Base-by-base conservation (phyloP, 2,888 invertebrate species). In the Caenorhabditis imperialis region DNA sequence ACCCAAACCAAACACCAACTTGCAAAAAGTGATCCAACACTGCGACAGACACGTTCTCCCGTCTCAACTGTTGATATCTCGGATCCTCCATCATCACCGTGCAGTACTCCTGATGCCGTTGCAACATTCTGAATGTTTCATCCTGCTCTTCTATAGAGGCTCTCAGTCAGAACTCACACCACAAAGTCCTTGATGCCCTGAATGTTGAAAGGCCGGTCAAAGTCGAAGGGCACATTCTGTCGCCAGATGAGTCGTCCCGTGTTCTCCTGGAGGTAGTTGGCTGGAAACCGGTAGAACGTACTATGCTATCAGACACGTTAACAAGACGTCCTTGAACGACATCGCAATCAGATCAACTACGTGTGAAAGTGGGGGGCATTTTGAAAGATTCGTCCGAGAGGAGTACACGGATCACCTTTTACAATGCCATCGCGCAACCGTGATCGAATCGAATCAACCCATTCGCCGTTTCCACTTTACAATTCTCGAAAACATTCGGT, bases 11-110 rank as follows among this genome's bases (percentile, higher is more conserved):
- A 25, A 55, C 51, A 25, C 51, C 23, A 45, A 83, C 85, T 79
- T 85, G 85, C 33, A 85, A 48, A 53, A 85, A 84, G 70, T 85
- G 85, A 71, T 85, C 85, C 44, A 85, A 55, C 8, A 85, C 81
- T 6, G 85, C 77, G 8, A 85, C 75, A 23, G 82, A 75, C n/a
- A 77, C 60, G 25, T 77, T 61, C 22, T 75, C 76, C 1, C 27
- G 35, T 14, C 71, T 45, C 54, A 79, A 27, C 12, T 61, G 37
- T 25, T 77, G 72, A 65, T 78, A 86, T 38, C 77, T 55, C 8
- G 53, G 63, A 23, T 79, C 77, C 8, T 77, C 57, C 37, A 85
- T 55, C 58, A 85, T 77, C 18, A 80, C 73, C 23, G 74, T 76
- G 50, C 85, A 85, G 50, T 75, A 72, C 33, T 74, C 69, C 38